Percentiles rank a stretch among this genome's conserved stretches.
Conservation (phyloP, 2,888 invertebrate species). For the Tetranychus truncatus region DNA sequence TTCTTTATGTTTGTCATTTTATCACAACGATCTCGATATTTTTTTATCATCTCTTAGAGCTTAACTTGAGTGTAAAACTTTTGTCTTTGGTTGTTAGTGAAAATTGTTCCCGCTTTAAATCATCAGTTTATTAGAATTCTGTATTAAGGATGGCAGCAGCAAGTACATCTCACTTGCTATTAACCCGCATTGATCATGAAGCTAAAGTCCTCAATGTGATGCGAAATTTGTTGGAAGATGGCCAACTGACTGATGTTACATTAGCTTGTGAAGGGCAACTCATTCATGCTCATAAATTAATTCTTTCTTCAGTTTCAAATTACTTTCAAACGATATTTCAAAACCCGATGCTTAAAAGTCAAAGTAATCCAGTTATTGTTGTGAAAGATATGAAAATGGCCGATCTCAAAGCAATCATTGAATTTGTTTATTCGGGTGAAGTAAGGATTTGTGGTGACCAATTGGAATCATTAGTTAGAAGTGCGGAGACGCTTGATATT, state of each 20-base stretch:
- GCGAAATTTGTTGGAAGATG: not conserved
- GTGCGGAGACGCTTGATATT: constrained; percentile 5
- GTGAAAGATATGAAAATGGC: constrained; percentile 3
- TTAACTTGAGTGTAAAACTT: not conserved
- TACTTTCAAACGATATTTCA: constrained; percentile 6
- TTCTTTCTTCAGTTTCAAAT: not conserved
- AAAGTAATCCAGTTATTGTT: constrained; percentile 3
- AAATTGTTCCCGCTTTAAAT: not conserved
- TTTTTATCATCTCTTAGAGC: no score
- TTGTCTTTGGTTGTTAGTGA: not conserved
- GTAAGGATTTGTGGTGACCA: not conserved
- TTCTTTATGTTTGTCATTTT: no score
- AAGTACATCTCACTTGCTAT: constrained; percentile 3
- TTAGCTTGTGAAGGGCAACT: not conserved
- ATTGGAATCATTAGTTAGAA: constrained; percentile 5
- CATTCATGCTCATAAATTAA: constrained; percentile 3
- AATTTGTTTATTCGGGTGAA: constrained; percentile 10
- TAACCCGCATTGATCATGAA: constrained; percentile 7
- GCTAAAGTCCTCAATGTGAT: not conserved
- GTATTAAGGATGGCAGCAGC: not conserved
- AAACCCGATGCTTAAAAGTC: not conserved
- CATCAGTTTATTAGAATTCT: not conserved
- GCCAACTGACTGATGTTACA: constrained; percentile 8
- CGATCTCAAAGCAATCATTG: constrained; percentile 6
- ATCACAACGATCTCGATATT: no score